Evolutionary conservation across 2,113 vertebrate genomes (phyloP), one percentile per base, ranked within the genome.

Genomic region (Sitta europaea): DNA sequence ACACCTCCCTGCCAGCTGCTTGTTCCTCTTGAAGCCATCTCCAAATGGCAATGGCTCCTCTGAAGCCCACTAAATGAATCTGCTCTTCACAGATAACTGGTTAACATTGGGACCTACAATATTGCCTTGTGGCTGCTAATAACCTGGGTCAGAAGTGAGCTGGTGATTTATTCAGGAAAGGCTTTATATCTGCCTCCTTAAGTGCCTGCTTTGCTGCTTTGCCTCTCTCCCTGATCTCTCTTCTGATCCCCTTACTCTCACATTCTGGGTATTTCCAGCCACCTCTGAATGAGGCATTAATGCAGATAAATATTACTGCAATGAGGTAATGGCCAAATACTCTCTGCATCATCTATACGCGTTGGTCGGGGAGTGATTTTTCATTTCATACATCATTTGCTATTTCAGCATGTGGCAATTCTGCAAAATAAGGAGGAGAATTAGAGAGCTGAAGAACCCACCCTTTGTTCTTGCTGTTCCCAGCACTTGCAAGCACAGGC

Each of bases 361-460:
- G 80, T 90, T 95, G 92, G 90, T 77, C 86, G 82, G 85, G 92
- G 90, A 95, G 72, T 4, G 23, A 95, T 97, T 94, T 96, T 97
- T 97, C 92, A 97, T 96, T 96, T 97, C 93, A 95, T 96, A 95
- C 93, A 94, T 93, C 90, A 95, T 96, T 96, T 96, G 70, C 86
- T 93, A 88, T 96, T 96, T 86, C 94, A 91, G 93, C 79, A 67
- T 93, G 88, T 95, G 90, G 92, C 94, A 97, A 75, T 96, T 95
- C 76, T 94, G 86, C 86, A 96, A 96, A 88, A 94, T 88, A 93
- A 93, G 76, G 65, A 92, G 57, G 75, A 93, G 72, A 86, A 93
- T 88, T 86, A 93, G 71, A 87, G 79, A 85, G 62, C 43, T 65
- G 78, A 79, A 91, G 79, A 93, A 83, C 89, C 72, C 68, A 92